Percentiles rank a stretch among this genome's conserved stretches.
phyloP scores from a whole-genome alignment of 2,113 vertebrate genomes.

The Smithornis capensis region DNA sequence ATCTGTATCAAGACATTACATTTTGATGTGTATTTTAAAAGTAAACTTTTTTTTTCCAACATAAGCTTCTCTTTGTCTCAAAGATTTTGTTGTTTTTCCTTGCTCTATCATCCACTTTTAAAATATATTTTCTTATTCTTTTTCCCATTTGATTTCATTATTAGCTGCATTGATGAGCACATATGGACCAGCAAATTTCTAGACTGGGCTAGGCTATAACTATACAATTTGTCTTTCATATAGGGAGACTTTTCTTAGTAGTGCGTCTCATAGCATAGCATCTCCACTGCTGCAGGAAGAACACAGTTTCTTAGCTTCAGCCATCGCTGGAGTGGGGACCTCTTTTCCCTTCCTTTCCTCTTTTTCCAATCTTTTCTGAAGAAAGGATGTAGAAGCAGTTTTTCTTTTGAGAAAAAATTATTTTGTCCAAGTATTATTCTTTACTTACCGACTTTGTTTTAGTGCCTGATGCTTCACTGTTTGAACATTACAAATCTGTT shows the following conservation, averaged over 20 bases:
- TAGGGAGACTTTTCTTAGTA: neutral
- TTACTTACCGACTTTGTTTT: neutral
- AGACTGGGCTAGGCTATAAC: neutral
- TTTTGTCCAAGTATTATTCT: too few relatives aligned
- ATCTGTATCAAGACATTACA: neutral
- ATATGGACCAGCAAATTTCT: neutral
- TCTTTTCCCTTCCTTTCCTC: neutral
- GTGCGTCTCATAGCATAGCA: neutral
- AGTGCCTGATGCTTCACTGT: neutral
- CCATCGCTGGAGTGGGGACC: neutral
- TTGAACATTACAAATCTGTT: neutral
- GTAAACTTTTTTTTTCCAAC: neutral
- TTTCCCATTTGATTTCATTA: neutral
- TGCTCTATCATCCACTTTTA: neutral
- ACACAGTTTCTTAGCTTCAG: neutral
- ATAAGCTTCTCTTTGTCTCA: neutral
- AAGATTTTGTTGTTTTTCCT: neutral
- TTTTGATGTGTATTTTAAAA: constrained; percentile 13
- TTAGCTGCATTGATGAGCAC: neutral
- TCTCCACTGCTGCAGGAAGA: neutral
- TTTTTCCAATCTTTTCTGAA: neutral
- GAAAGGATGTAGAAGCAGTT: rapidly evolving
- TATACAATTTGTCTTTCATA: neutral
- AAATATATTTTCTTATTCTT: neutral
- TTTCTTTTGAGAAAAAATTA: neutral